These are phyloP conservation scores for Tetrax tetrax DNA, from an alignment of 2,113 vertebrate species.

Conservation along the genomic window DNA sequence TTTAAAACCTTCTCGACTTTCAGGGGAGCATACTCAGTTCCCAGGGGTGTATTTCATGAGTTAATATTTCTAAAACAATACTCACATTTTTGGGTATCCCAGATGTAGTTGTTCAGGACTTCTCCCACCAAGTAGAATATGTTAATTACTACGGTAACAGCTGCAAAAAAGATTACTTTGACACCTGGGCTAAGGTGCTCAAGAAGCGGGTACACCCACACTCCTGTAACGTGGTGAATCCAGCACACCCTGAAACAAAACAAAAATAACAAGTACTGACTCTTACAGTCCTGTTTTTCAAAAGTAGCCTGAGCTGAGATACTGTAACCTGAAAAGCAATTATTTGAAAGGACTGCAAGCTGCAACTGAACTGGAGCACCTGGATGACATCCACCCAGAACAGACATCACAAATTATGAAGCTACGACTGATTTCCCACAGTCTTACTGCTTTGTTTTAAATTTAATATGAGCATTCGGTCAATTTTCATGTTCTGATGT, in stretches of 20 bases:
- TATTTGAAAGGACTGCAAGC: background rate
- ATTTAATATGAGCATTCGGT: background rate
- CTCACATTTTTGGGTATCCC: constrained; percentile 89
- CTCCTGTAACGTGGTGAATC: constrained; percentile 94
- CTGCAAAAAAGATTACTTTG: constrained; percentile 86
- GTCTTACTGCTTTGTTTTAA: background rate
- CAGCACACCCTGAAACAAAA: constrained; percentile 88
- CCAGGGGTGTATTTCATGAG: background rate
- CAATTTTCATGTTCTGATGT: background rate
- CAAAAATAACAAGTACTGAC: constrained; percentile 27
- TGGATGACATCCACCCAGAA: background rate
- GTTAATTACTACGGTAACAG: constrained; percentile 79
- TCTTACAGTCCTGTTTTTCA: background rate
- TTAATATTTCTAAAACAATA: constrained; percentile 28
- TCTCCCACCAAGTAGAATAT: constrained; percentile 92
- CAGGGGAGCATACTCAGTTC: background rate
- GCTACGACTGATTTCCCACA: background rate
- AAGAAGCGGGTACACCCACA: constrained; percentile 96
- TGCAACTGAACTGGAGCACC: background rate
- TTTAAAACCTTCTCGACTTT: background rate
- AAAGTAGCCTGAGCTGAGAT: background rate
- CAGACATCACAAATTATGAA: background rate
- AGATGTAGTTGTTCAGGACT: constrained; percentile 93
- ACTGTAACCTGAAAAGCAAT: background rate
- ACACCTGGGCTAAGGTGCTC: constrained; percentile 85